Evolutionary conservation across 2,113 vertebrate genomes (phyloP).

Genomic region (Anas platyrhynchos): DNA sequence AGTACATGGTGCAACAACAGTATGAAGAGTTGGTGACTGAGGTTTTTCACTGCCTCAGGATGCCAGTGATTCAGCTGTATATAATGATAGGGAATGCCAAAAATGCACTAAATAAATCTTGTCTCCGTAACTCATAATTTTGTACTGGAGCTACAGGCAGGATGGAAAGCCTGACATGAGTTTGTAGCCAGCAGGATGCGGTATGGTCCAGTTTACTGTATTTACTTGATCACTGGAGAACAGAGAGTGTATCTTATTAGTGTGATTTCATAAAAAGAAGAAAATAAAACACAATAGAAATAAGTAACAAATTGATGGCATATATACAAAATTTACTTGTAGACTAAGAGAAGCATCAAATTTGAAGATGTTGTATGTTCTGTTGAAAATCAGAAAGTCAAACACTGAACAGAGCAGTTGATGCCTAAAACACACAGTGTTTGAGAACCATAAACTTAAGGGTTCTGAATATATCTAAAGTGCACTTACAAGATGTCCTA

Average conservation of each 20-base stretch:
- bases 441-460: neutral
- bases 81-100: conserved; percentile 62
- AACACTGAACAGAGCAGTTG: neutral
- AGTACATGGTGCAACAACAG: conserved; percentile 43
- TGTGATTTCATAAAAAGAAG: neutral
- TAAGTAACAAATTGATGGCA: neutral
- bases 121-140: conserved; percentile 42
- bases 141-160: conserved; percentile 8
- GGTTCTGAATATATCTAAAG: neutral
- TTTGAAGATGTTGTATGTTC: neutral
- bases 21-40: conserved; percentile 69
- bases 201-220: neutral
- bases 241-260: neutral
- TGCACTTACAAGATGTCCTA: neutral
- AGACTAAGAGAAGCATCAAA: neutral
- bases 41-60: conserved; percentile 68
- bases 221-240: neutral
- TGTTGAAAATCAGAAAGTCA: neutral
- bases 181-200: conserved; percentile 1
- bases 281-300: neutral
- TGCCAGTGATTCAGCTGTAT: conserved; percentile 58
- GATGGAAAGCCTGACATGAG: conserved; percentile 32
- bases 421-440: neutral
- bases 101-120: conserved; percentile 65
- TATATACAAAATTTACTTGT: neutral